phyloP scores from a whole-genome alignment of 2,888 invertebrate species.

The Agrochola macilenta region DNA sequence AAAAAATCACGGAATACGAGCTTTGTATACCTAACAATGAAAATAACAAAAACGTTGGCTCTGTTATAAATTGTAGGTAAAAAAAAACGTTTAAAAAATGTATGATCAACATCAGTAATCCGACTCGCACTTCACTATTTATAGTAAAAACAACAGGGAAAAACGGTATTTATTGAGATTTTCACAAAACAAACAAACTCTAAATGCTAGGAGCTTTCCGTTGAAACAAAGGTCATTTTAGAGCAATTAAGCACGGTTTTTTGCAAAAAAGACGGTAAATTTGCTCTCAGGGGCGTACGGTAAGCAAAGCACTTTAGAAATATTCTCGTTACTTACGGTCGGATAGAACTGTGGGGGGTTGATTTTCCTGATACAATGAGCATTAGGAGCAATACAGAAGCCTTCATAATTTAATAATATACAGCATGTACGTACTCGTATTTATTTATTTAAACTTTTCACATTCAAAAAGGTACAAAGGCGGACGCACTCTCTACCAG shows the following conservation, averaged over 20 bases:
- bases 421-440: too few species aligned
- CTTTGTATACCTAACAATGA: background rate
- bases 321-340: constrained; percentile 53
- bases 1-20: background rate
- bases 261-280: constrained; percentile 73
- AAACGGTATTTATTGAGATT: constrained; percentile 18
- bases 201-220: constrained; percentile 33
- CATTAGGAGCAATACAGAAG: too few species aligned
- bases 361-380: background rate
- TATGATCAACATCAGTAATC: constrained; percentile 2
- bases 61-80: background rate
- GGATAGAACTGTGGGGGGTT: background rate
- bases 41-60: background rate
- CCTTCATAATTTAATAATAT: too few species aligned
- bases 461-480: too few species aligned
- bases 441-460: too few species aligned
- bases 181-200: constrained; percentile 40
- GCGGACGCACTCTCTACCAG: too few species aligned
- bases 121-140: background rate
- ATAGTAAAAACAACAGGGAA: background rate
- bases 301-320: constrained; percentile 71
- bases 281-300: constrained; percentile 66
- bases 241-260: constrained; percentile 76
- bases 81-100: constrained; percentile 4
- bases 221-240: constrained; percentile 72